These are phyloP conservation scores for Carapus acus DNA, from an alignment of 2,797 vertebrate genomes.

Conservation along the genomic window DNA sequence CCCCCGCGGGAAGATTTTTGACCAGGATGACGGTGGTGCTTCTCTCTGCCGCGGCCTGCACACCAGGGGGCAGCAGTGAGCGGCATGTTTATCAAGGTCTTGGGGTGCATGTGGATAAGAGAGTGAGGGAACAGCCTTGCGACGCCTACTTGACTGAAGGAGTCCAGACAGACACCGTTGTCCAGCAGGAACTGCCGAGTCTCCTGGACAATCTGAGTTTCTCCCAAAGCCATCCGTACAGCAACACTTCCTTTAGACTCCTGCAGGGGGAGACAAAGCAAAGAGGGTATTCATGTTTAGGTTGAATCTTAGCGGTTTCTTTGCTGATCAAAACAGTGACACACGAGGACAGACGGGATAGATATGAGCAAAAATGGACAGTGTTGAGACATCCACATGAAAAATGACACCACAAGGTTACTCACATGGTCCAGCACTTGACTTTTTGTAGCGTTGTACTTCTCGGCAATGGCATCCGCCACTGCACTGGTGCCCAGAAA, in stretches of 20 bases:
- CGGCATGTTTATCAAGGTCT: not conserved
- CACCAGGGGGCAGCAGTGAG: not conserved
- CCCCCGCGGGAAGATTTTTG: conserved; percentile 88
- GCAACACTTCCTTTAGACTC: conserved; percentile 89
- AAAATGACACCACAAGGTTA: no score
- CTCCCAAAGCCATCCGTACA: conserved; percentile 90
- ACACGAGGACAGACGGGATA: no score
- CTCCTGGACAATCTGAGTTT: conserved; percentile 93
- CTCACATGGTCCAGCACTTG: conserved; percentile 94
- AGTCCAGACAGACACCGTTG: conserved; percentile 85
- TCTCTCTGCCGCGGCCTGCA: conserved; percentile 79
- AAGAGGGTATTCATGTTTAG: no score
- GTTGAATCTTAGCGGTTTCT: no score
- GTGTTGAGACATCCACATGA: no score
- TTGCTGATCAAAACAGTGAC: no score
- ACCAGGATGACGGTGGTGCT: conserved; percentile 87
- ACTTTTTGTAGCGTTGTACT: conserved; percentile 91
- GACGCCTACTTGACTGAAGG: conserved; percentile 99
- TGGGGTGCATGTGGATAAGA: not conserved
- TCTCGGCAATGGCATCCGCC: conserved; percentile 89
- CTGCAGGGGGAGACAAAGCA: conserved; percentile 59
- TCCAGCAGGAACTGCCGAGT: conserved; percentile 88
- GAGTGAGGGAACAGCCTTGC: not conserved
- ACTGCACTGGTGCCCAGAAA: conserved; percentile 92
- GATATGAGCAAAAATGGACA: no score